phyloP scores from a whole-genome alignment of 2,888 invertebrate species.

The Argynnis bischoffii region DNA sequence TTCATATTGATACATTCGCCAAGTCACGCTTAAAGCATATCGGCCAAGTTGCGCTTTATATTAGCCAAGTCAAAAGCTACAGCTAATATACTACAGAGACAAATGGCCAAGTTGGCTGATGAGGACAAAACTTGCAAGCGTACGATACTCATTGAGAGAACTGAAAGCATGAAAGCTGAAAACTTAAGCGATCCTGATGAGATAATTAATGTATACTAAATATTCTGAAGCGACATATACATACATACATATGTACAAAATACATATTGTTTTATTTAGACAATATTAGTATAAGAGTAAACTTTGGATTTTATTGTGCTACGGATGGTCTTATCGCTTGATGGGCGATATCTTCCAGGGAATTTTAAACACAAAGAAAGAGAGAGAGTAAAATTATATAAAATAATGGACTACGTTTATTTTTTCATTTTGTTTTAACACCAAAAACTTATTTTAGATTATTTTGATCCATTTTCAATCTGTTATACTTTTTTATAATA shows the following conservation, averaged over 20 bases:
- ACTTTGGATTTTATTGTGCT: too few species aligned
- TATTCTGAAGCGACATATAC: conserved; percentile 3
- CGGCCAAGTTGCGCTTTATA: conserved; percentile 8
- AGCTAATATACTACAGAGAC: not conserved
- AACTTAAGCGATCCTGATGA: conserved; percentile 33
- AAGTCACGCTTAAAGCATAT: not conserved
- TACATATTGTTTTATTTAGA: not conserved
- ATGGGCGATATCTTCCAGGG: too few species aligned
- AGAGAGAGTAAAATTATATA: too few species aligned
- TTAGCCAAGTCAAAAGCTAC: not conserved
- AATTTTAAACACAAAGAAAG: too few species aligned
- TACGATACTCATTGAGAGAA: conserved; percentile 15
- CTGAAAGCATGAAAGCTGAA: conserved; percentile 44
- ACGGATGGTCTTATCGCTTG: too few species aligned
- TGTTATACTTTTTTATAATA: too few species aligned
- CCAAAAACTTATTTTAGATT: too few species aligned
- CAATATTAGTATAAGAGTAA: too few species aligned
- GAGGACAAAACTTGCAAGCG: conserved; percentile 18
- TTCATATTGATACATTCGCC: conserved; percentile 26
- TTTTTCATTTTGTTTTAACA: too few species aligned
- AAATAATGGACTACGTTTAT: too few species aligned
- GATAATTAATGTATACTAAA: not conserved
- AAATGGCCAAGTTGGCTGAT: conserved; percentile 17
- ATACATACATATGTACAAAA: not conserved
- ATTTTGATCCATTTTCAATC: too few species aligned